Evolutionary conservation across 2,888 invertebrate species (phyloP), one percentile per base, ranked within the genome.

Genomic region (Geophilus truncorum): DNA sequence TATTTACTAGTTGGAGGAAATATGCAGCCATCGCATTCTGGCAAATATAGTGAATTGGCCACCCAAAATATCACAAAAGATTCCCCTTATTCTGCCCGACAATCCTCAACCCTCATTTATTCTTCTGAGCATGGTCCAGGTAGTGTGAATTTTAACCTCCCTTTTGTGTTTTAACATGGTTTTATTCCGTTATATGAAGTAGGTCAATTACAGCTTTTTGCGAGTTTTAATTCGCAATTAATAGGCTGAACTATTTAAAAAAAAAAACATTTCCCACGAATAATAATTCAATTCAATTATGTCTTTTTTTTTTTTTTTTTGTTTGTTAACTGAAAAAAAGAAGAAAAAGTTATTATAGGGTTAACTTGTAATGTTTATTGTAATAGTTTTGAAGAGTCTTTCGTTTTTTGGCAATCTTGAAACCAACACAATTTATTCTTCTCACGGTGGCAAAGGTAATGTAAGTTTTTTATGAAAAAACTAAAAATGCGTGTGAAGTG

Each of bases 81-180:
- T 78, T 90, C 91, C 82, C 92, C 93, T 0, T 93, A 93, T 85
- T 92, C 94, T 4, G 91, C 92, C 82, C 89, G 94, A 84, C 92
- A 93, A 84, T 92, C 93, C 3, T 93, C 94, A 79, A 94, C 94
- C 23, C 90, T 95, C 83, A 94, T 95, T 85, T 95, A 95, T 87
- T 94, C 94, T 84, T 93, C 93, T 75, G 92, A 93, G 86, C 90
- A 90, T 85, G 91, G 91, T 83, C 90, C 90, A 86, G 92, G 92
- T 89, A 90, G 88, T 87, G 84, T 82, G 78, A 79, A 32, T 21
- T 12, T 36, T 34, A 21, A 36, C 7, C 36, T 23, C 77, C 18
- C 21, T 77, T 34, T 10, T 77, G 34, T 21, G 75, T 28, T 75
- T 6, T 32, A 32, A 32, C 4, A 32, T 32, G 4, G 9, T 9